Evolutionary conservation across 2,888 invertebrate genomes (phyloP), one percentile per base, ranked within the genome.

Genomic region (Netelia melanura): DNA sequence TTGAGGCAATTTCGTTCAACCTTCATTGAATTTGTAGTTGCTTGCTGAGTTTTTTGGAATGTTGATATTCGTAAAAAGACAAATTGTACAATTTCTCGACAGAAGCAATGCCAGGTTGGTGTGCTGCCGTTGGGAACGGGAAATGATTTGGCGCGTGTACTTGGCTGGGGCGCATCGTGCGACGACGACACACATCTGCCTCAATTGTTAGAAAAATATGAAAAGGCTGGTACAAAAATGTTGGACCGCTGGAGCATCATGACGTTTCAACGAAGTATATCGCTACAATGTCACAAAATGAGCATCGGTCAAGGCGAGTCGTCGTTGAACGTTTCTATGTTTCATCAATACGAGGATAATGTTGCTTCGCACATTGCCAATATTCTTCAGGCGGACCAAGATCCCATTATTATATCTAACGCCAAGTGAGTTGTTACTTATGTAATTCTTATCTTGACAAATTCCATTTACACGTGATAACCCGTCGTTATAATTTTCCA

Each of bases 191-290:
- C 98, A 9, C 98, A 98, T 93, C 95, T 99, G 68, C 98, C 98
- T 10, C 97, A 97, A 90, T 96, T 99, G 68, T 94, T 99, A 58
- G 98, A 99, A 93, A 97, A 98, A 88, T 98, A 99, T 93, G 99
- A 99, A 94, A 97, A 97, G 89, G 98, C 99, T n/a, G 97, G 98
- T 92, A 98, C 98, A 75, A 99, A 98, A 95, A 99, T 99, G 97
- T 95, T 99, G 71, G 99, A 99, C 94, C 97, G 99, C 89, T 99
- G 99, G 99, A 98, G 98, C 91, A 98, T 99, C 89, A 98, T 98
- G 98, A 98, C 98, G 8, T 98, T 98, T 92, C 97, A 98, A 93
- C 95, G 97, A 76, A 95, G 96, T 83, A 95, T 96, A 80, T 95
- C 97, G 0, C 94, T 97, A 89, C 95, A 96, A 8, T 94, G 94